Evolutionary conservation across 53 echinoderm and acorn worm genomes (phyloP), one percentile per base, ranked within the genome.

Genomic region (Holothuria scabra): DNA sequence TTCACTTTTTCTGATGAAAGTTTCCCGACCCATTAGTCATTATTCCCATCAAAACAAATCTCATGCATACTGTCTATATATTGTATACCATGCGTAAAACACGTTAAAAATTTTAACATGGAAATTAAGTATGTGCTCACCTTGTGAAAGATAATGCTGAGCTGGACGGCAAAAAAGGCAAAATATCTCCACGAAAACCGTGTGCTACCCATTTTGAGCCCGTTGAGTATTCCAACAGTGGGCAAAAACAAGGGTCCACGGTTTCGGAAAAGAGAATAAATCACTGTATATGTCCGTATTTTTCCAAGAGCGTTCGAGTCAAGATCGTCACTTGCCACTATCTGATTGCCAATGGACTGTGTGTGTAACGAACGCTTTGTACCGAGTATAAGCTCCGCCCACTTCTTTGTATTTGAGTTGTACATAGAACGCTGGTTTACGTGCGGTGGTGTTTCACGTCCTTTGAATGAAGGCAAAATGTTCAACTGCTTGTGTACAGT

Each of bases 121-220:
- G 18, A 78, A 78, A 76, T n/a, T 78, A 28, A 7, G 29, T 57
- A 16, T 56, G 12, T 30, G 32, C 95, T 84, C 85, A 95, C 95
- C 95, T 95, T 92, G 64, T 88, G 86, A 81, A 92, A 88, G 90
- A 92, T 82, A 65, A 85, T 86, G 80, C 87, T 92, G 72, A 90
- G 88, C 32, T 92, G 89, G 79, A 95, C 90, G 87, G 90, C 85
- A 85, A 90, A 92, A 86, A 95, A 86, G 88, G 88, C 89, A 84
- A 90, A 89, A 92, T 92, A 87, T 88, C 89, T 95, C 92, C 95
- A 95, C 62, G 88, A 92, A 88, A 95, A 89, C 86, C 89, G 89
- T 84, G 89, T 79, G 86, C 89, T 88, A 90, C 90, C 95, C 95
- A 95, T 95, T 81, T 63, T 81, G 37, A 64, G 65, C 82, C 82